Base-by-base conservation (phyloP, 2,888 invertebrate species). In the Noctua pronuba region DNA sequence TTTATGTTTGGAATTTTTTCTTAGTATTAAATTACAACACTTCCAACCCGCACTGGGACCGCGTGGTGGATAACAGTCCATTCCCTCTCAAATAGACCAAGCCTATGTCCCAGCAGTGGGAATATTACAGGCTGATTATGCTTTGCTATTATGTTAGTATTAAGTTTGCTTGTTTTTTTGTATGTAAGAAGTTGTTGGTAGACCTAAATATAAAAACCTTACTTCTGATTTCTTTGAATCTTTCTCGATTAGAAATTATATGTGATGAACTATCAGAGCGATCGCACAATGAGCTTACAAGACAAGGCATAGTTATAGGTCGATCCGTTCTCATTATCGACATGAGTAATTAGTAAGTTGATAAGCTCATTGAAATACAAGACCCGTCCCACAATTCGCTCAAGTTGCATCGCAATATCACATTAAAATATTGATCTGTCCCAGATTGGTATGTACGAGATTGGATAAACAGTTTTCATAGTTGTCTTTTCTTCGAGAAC, bases 321-420 rank as follows among this genome's bases (percentile, higher is more conserved):
- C 10, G 6, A 46, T 46, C 28, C 44, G 13, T 38, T 68, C 28
- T 64, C 44, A 24, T 28, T 24, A 31, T 46, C 7, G 21, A 11
- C 35, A 21, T 62, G n/a, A 35, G 62, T 38, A 64, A 58, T 78
- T 46, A 78, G 21, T 55, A 55, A 11, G 16, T 16, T 60, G 38
- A 67, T 60, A 41, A 70, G 18, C 13, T 66, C n/a, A 72, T 44
- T 49, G 21, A 72, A 41, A 71, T 72, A 65, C 58, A 58, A 41
- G 41, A 79, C 28, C n/a, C 55, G 28, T 55, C n/a, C 5, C 44
- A 21, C 18, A n/a, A 55, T 49, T 72, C 13, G n/a, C 16, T 31
- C 46, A 58, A 70, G 49, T 58, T 65, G 35, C 71, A 55, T 65
- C 18, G 7, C 38, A 41, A 69, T 66, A 55, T 13, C 41, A 13